Evolutionary conservation across 2,113 vertebrate genomes (phyloP).

Genomic region (Hyaena hyaena): DNA sequence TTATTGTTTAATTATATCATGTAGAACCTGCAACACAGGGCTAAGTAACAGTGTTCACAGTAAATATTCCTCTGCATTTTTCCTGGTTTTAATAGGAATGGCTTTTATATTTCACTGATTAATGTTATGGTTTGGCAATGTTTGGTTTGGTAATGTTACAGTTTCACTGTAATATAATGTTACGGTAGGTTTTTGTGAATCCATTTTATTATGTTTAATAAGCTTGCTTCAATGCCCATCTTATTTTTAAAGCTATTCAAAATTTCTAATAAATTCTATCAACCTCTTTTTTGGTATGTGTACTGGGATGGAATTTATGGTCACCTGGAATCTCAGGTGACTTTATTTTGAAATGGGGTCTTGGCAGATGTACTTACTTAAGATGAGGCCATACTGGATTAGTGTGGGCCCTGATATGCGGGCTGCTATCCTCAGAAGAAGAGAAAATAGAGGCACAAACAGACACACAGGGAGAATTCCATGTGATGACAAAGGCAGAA

Average conservation of each 20-base stretch:
- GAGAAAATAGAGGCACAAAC: background rate
- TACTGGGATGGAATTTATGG: background rate
- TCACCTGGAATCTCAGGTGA: background rate
- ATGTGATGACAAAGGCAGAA: background rate
- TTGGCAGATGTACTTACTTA: background rate
- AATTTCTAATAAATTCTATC: background rate
- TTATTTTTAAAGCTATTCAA: background rate
- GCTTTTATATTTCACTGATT: background rate
- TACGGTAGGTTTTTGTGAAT: background rate
- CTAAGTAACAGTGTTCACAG: background rate
- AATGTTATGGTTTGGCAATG: background rate
- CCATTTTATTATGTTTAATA: background rate
- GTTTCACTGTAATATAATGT: background rate
- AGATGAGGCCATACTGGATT: background rate
- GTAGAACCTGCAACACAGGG: background rate
- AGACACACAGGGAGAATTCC: background rate
- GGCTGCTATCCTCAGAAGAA: background rate
- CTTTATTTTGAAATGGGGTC: background rate
- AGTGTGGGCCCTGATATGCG: background rate
- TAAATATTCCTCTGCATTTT: background rate
- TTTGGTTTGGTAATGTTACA: no score
- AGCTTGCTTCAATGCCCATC: background rate
- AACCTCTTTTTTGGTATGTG: background rate
- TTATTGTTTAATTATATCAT: slow-evolving; percentile 29
- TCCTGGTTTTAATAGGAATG: slow-evolving; percentile 16